A percentile compares a stretch with the other conserved stretches of the same genome.
Conservation (phyloP, 2,113 vertebrate genomes). For the Prinia subflava region DNA sequence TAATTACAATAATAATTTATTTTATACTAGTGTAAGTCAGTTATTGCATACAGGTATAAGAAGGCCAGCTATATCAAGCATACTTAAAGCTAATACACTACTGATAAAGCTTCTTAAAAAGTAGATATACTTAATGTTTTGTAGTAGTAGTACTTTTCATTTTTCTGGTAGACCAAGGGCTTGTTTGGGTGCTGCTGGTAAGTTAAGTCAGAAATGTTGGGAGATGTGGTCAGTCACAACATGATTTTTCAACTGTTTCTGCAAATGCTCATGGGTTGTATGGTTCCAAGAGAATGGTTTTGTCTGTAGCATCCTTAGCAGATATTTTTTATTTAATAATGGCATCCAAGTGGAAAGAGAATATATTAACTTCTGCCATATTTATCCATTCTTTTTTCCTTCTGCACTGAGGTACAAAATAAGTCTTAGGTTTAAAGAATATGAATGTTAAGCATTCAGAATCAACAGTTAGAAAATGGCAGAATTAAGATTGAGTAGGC, state of each 20-base stretch:
- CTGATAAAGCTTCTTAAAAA: not conserved
- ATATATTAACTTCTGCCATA: not conserved
- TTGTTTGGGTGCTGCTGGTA: not conserved
- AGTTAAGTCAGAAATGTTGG: not conserved
- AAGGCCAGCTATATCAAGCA: not conserved
- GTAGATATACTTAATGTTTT: not conserved
- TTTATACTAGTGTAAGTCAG: not conserved
- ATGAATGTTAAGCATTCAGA: not conserved
- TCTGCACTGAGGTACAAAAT: not conserved
- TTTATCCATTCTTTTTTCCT: not conserved
- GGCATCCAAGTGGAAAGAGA: not conserved
- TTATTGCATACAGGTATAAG: not conserved
- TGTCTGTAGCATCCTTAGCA: not conserved
- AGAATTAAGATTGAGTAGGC: rapidly evolving
- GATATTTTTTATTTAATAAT: not conserved
- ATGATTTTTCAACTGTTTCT: not conserved
- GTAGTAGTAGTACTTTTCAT: not conserved
- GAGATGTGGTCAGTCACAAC: not conserved
- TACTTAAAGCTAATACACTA: not conserved
- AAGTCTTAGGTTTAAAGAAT: not conserved
- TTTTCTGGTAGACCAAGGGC: not conserved
- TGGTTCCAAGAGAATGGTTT: not conserved
- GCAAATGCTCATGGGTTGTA: rapidly evolving
- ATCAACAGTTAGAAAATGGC: not conserved
- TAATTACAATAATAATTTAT: not conserved